Percentiles rank a stretch among this genome's conserved stretches.
These are phyloP conservation scores for Alauda arvensis DNA, from an alignment of 2,797 vertebrate genomes.

Conservation along the genomic window DNA sequence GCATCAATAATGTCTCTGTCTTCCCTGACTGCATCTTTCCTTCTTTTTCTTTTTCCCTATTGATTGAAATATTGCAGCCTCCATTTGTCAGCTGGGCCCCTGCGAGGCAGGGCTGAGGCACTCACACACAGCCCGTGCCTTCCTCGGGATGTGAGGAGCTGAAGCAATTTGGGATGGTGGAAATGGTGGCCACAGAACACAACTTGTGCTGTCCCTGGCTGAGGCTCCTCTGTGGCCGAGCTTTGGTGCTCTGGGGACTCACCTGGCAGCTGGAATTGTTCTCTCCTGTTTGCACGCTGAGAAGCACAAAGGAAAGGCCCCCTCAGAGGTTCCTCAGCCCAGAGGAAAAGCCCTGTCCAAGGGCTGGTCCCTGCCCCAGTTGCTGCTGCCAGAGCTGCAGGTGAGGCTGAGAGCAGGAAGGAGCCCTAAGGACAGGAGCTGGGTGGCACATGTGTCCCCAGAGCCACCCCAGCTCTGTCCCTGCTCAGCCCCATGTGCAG, in stretches of 20 bases:
- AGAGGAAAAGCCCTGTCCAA: neutral
- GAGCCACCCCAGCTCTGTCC: neutral
- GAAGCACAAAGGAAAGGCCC: neutral
- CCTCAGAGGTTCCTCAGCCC: neutral
- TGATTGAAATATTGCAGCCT: slow-evolving; percentile 50
- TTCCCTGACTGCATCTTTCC: neutral
- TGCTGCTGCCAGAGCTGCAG: neutral
- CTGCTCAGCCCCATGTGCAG: neutral
- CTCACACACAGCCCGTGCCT: neutral
- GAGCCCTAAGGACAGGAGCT: neutral
- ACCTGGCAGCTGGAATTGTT: neutral
- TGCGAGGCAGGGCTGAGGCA: neutral
- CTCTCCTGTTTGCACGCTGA: accelerated
- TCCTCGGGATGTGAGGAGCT: neutral
- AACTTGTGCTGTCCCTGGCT: neutral
- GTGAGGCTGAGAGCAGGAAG: neutral
- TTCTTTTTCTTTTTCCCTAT: neutral
- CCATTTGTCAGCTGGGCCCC: slow-evolving; percentile 1
- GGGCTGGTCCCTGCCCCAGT: accelerated
- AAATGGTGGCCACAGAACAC: neutral
- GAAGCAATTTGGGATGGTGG: neutral
- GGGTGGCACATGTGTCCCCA: accelerated
- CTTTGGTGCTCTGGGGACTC: neutral
- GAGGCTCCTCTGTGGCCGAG: neutral
- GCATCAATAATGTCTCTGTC: slow-evolving; percentile 57